These are phyloP conservation scores for Latrodectus elegans DNA, from an alignment of 2,888 invertebrate genomes.

Conservation along the genomic window DNA sequence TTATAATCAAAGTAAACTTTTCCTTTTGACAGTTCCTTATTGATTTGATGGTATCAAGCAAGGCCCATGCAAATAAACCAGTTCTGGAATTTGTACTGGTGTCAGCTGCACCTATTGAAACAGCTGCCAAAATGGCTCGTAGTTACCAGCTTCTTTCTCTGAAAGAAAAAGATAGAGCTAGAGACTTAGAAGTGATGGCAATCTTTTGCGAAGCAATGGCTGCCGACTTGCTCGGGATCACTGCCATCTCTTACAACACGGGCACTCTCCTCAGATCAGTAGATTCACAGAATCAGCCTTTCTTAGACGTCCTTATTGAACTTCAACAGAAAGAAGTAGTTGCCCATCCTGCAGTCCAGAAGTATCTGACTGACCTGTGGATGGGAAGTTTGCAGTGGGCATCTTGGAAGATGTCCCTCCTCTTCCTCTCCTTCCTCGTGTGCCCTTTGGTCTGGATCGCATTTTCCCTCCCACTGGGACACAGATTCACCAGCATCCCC, in stretches of 20 bases:
- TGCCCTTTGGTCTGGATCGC: slow-evolving; percentile 97
- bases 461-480: slow-evolving; percentile 94
- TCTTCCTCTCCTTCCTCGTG: slow-evolving; percentile 92
- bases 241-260: slow-evolving; percentile 95
- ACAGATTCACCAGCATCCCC: slow-evolving; percentile 97
- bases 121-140: slow-evolving; percentile 97
- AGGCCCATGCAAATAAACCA: slow-evolving; percentile 90
- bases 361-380: slow-evolving; percentile 87
- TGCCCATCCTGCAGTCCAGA: slow-evolving; percentile 96
- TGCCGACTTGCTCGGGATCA: slow-evolving; percentile 93
- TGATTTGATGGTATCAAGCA: slow-evolving; percentile 93
- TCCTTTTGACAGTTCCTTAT: slow-evolving; percentile 85
- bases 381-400: slow-evolving; percentile 97
- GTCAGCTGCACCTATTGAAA: slow-evolving; percentile 99
- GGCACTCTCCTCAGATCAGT: slow-evolving; percentile 95
- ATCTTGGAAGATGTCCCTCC: slow-evolving; percentile 92
- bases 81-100: slow-evolving; percentile 98
- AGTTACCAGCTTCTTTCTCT: slow-evolving; percentile 80
- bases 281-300: slow-evolving; percentile 93
- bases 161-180: slow-evolving; percentile 96
- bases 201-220: slow-evolving; percentile 99
- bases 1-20: background rate
- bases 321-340: slow-evolving; percentile 98
- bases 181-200: slow-evolving; percentile 95
- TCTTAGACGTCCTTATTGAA: slow-evolving; percentile 96